Evolutionary conservation across 2,113 vertebrate species (phyloP).

Genomic region (Clupea harengus): DNA sequence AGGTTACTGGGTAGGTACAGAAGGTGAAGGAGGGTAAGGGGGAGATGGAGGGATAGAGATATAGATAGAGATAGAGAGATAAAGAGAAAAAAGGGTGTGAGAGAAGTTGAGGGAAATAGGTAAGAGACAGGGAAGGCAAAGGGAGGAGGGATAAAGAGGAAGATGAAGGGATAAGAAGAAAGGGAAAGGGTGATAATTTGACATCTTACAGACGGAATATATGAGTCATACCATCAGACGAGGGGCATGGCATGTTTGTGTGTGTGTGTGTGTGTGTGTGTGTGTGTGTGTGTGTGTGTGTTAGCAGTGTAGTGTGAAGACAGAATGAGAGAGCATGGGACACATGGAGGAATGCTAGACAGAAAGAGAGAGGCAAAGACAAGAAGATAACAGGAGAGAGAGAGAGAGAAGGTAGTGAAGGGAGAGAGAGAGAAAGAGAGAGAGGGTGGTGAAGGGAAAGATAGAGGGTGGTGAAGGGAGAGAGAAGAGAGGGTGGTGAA

Average conservation of each 20-base stretch:
- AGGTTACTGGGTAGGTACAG: too few species aligned
- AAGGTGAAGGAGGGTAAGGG: too few species aligned
- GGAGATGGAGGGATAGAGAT: not conserved
- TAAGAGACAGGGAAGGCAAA: too few species aligned
- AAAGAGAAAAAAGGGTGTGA: not conserved
- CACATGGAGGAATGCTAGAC: not conserved
- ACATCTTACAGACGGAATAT: too few species aligned
- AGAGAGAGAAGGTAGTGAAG: not conserved
- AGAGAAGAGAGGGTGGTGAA: slow-evolving; percentile 9
- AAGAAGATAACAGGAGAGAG: slow-evolving; percentile 2
- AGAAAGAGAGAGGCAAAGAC: not conserved
- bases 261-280: too few species aligned
- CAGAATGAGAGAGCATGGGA: not conserved
- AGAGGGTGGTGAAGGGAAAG: not conserved
- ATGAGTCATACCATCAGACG: too few species aligned
- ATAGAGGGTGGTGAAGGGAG: not conserved
- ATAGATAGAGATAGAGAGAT: not conserved
- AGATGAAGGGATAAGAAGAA: too few species aligned
- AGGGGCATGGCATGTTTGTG: too few species aligned
- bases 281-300: too few species aligned
- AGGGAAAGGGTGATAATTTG: too few species aligned
- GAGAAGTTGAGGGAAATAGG: not conserved
- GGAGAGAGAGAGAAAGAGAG: slow-evolving; percentile 5
- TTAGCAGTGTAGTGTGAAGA: too few species aligned
- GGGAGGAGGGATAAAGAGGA: too few species aligned